phyloP scores from a whole-genome alignment of 2,888 invertebrate genomes.

The Mylabris sibirica region DNA sequence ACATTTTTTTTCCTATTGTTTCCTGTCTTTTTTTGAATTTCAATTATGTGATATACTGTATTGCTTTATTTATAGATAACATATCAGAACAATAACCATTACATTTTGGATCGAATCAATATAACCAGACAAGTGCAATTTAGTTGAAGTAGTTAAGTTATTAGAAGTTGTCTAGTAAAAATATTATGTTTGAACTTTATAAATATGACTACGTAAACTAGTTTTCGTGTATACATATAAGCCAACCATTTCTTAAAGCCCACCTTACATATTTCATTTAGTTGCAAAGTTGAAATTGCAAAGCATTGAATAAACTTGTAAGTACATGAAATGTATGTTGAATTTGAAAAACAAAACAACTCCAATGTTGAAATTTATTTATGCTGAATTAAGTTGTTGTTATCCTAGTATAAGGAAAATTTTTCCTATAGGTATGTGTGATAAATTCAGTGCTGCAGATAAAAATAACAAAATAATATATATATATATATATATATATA shows the following conservation, averaged over 20 bases:
- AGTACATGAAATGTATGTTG: not conserved
- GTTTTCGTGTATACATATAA: constrained; percentile 17
- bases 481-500: too few species aligned
- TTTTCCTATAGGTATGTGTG: not conserved
- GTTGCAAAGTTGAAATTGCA: constrained; percentile 19
- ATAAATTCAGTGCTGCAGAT: too few species aligned
- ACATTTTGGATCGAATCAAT: not conserved
- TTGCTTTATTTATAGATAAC: not conserved
- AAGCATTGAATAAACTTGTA: constrained; percentile 20
- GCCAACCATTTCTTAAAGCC: constrained; percentile 5
- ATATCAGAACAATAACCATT: not conserved
- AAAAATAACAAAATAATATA: too few species aligned
- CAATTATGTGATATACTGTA: not conserved
- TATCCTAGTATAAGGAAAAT: not conserved
- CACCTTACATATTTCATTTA: constrained; percentile 25
- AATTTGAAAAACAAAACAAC: not conserved
- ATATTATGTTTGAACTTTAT: constrained; percentile 20
- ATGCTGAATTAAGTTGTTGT: not conserved
- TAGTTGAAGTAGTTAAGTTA: constrained; percentile 5
- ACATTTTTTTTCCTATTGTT: not conserved
- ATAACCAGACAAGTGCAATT: not conserved
- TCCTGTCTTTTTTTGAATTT: not conserved
- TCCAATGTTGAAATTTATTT: not conserved
- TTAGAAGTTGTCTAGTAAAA: constrained; percentile 24
- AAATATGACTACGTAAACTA: constrained; percentile 23